Conservation (phyloP, 2,797 vertebrate species). For the Tiaroga cobitis region DNA sequence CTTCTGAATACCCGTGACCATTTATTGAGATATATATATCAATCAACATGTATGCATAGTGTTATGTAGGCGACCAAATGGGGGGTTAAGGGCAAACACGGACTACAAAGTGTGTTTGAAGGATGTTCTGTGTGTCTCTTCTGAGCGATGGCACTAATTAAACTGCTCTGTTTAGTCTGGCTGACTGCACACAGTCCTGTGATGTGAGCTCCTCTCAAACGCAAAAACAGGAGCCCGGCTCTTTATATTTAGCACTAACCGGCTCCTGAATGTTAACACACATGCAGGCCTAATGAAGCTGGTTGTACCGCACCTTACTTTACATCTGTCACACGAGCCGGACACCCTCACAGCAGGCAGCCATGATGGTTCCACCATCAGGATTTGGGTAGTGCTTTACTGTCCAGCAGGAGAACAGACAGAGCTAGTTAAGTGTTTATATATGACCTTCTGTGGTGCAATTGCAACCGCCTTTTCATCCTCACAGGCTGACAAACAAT, state of each 20-base stretch:
- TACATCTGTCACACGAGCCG: constrained; percentile 66
- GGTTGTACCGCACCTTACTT: constrained; percentile 62
- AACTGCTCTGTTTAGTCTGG: constrained; percentile 73
- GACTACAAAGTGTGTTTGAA: constrained; percentile 18
- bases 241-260: constrained; percentile 11
- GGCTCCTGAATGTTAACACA: not conserved
- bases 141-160: constrained; percentile 74
- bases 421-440: constrained; percentile 28
- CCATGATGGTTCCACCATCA: constrained; percentile 30
- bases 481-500: constrained; percentile 6
- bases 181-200: constrained; percentile 68
- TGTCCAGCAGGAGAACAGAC: constrained; percentile 27
- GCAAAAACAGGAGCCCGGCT: constrained; percentile 13
- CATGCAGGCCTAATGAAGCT: constrained; percentile 57
- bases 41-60: not conserved
- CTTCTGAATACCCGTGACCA: not conserved
- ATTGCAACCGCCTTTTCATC: not conserved
- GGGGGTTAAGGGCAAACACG: not conserved
- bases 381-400: constrained; percentile 25
- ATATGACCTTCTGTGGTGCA: constrained; percentile 24
- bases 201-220: constrained; percentile 49
- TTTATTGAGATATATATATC: too few species aligned
- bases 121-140: not conserved
- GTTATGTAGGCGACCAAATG: not conserved
- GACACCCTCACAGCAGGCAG: constrained; percentile 58